phyloP scores from a whole-genome alignment of 2,113 vertebrate genomes.

The Colistium nudipinnis region DNA sequence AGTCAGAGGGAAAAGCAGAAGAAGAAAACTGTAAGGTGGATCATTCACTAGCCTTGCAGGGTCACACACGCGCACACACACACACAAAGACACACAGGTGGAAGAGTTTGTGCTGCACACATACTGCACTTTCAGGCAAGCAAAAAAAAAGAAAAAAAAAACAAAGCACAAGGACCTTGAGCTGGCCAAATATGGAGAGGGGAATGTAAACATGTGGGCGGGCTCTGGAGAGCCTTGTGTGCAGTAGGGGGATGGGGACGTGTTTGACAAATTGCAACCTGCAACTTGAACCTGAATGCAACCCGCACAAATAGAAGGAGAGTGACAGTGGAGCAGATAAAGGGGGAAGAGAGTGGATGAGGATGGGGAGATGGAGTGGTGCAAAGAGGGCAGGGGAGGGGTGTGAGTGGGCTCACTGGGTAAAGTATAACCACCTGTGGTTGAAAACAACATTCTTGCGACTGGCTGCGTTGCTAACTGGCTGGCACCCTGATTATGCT shows the following conservation, averaged over 20 bases:
- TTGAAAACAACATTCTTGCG: conserved; percentile 70
- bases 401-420: background rate
- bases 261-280: conserved; percentile 61
- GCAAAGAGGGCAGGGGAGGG: background rate
- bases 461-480: conserved; percentile 31
- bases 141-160: conserved; percentile 11
- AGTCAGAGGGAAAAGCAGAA: conserved; percentile 14
- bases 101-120: conserved; percentile 27
- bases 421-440: conserved; percentile 68
- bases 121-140: conserved; percentile 40
- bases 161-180: conserved; percentile 70
- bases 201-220: conserved; percentile 87
- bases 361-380: conserved; percentile 29
- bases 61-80: conserved; percentile 12
- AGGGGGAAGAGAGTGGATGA: background rate
- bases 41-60: conserved; percentile 55
- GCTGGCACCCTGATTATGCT: conserved; percentile 50
- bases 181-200: conserved; percentile 79
- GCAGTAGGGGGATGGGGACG: conserved; percentile 45
- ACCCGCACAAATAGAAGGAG: background rate
- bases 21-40: conserved; percentile 49
- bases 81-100: conserved; percentile 33
- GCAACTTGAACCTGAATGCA: conserved; percentile 76
- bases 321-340: background rate
- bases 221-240: conserved; percentile 57